These are phyloP conservation scores for Brachyopa scutellaris DNA, from an alignment of 2,888 invertebrate genomes.

Conservation along the genomic window DNA sequence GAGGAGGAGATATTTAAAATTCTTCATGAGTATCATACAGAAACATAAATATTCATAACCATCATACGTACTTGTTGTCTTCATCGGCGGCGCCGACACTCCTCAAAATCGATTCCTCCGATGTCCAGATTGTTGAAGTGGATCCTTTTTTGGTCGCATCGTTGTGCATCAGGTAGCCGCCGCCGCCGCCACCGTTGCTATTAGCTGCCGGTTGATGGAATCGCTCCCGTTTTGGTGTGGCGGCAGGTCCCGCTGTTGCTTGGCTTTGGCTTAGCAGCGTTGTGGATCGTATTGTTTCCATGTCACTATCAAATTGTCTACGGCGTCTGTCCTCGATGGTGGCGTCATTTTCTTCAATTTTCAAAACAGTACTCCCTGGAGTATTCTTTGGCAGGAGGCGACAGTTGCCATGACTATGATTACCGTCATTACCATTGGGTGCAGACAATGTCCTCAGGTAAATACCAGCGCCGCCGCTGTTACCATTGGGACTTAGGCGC, in stretches of 20 bases:
- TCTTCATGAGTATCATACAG: constrained; percentile 44
- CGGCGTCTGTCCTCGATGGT: constrained; percentile 76
- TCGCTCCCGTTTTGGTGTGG: constrained; percentile 79
- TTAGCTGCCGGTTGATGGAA: constrained; percentile 77
- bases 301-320: constrained; percentile 79
- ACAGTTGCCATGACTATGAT: constrained; percentile 58
- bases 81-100: constrained; percentile 82
- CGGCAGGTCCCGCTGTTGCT: constrained; percentile 70
- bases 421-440: constrained; percentile 76
- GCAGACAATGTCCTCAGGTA: constrained; percentile 80
- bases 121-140: constrained; percentile 82
- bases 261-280: constrained; percentile 75
- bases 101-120: constrained; percentile 81
- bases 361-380: constrained; percentile 76
- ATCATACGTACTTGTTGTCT: constrained; percentile 81
- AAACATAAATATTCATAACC: constrained; percentile 70
- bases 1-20: constrained; percentile 43
- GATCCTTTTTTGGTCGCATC: constrained; percentile 82
- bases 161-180: constrained; percentile 52
- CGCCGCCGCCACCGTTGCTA: constrained; percentile 63
- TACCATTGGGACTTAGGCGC: constrained; percentile 72
- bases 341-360: constrained; percentile 78
- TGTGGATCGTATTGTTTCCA: constrained; percentile 77
- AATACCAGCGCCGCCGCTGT: too few relatives aligned
- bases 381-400: constrained; percentile 68